Base-by-base conservation (phyloP, 2,797 vertebrate species). In the Limnodromus scolopaceus region DNA sequence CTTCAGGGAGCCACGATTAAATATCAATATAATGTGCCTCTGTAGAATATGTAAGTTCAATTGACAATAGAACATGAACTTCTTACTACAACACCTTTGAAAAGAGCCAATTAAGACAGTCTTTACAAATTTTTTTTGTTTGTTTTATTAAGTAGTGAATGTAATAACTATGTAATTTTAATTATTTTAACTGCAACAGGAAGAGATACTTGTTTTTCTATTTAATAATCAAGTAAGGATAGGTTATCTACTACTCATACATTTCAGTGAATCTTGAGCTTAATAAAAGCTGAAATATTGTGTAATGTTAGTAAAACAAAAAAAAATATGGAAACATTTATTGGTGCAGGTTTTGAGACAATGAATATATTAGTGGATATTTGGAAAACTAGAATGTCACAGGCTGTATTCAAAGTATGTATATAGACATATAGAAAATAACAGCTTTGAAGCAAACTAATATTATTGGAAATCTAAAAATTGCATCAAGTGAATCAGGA, bases 401-500 rank as follows among this genome's bases (percentile, higher is more conserved):
- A 77, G 46, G 30, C 20, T 70, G 6, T 68, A 28, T 25, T 23
- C 16, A 11, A 51, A 58, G 10, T 49, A 36, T 16, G 7, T 15
- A 1, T 58, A 5, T 51, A 23, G 9, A 25, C 0, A 4, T 8
- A 11, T 4, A 53, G 19, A 46, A 17, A 55, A 4, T 68, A 69
- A 43, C 1, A 4, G n/a, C n/a, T 46, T 84, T 75, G 15, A 60
- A 32, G 32, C 46, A 38, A 69, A 71, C 7, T 22, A 13, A 3
- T 64, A 20, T 30, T 55, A 13, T 28, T 74, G 24, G 23, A 53
- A 36, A 64, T 38, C 5, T 84, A 46, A 36, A 72, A 65, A 36
- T 30, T 18, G 3, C 22, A 45, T 58, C 17, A 53, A 74, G 24
- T 71, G 24, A 38, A 39, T 71, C 45, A 65, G 22, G 43, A 43